phyloP scores from a whole-genome alignment of 2,797 vertebrate species.

The Holocentrus rufus region DNA sequence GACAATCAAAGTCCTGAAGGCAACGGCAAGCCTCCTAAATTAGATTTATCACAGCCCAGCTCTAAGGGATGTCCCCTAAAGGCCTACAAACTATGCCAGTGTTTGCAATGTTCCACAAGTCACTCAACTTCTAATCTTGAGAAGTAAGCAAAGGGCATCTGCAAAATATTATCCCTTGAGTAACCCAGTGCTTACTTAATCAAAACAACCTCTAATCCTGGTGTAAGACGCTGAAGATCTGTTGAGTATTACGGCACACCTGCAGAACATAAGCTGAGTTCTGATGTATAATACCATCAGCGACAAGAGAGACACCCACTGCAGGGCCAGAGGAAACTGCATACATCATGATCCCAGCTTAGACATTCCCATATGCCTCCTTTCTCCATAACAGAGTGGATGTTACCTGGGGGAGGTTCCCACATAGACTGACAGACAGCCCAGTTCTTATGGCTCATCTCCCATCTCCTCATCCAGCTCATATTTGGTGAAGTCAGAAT shows the following conservation, averaged over 20 bases:
- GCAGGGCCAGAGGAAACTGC: conserved; percentile 47
- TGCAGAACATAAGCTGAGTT: conserved; percentile 67
- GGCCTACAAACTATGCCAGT: conserved; percentile 19
- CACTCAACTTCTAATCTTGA: conserved; percentile 60
- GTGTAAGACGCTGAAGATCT: conserved; percentile 66
- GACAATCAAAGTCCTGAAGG: conserved; percentile 19
- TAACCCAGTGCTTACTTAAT: conserved; percentile 62
- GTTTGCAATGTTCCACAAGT: conserved; percentile 47
- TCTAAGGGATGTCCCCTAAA: conserved; percentile 15
- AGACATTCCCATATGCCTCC: conserved; percentile 57
- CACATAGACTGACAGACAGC: conserved; percentile 38
- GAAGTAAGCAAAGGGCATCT: conserved; percentile 54
- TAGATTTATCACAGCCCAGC: conserved; percentile 38
- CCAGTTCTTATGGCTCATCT: conserved; percentile 18
- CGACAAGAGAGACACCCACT: conserved; percentile 58
- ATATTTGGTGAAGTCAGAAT: conserved; percentile 55
- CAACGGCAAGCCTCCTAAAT: conserved; percentile 32
- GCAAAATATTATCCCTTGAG: conserved; percentile 55
- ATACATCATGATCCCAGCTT: conserved; percentile 47
- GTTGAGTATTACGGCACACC: conserved; percentile 68
- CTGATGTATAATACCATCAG: conserved; percentile 66
- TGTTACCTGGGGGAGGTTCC: conserved; percentile 34
- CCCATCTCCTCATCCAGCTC: conserved; percentile 42
- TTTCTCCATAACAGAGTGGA: conserved; percentile 46
- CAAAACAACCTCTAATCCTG: conserved; percentile 75